Evolutionary conservation across 92 coral and sea anemone genomes (phyloP).

Genomic region (Zoanthus sociatus): DNA sequence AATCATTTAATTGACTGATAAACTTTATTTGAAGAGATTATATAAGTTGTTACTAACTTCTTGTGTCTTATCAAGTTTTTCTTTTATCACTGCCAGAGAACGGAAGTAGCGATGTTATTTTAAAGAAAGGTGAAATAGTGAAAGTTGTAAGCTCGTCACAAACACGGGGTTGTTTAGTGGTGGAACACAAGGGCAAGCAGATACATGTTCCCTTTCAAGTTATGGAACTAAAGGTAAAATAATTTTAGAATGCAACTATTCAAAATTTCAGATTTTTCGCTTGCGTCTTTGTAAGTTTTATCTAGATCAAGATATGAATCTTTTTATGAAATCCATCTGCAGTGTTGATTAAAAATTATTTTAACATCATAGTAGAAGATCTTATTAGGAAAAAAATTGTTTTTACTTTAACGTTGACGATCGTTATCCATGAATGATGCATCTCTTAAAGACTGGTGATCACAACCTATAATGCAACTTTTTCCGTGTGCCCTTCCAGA

Average conservation of each 20-base stretch:
- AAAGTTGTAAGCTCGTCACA: slow-evolving; percentile 91
- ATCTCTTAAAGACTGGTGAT: too few species aligned
- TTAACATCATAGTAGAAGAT: background rate
- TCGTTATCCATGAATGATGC: too few species aligned
- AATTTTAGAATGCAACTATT: background rate
- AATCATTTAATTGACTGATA: too few species aligned
- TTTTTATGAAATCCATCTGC: too few species aligned
- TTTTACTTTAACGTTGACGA: background rate
- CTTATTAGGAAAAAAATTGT: too few species aligned
- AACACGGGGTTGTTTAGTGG: slow-evolving; percentile 88
- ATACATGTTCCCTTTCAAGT: slow-evolving; percentile 82
- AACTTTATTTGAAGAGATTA: background rate
- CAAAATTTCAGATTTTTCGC: too few species aligned
- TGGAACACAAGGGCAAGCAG: slow-evolving; percentile 71
- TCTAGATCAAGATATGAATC: too few species aligned
- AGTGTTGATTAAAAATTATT: too few species aligned
- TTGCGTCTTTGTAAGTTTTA: too few species aligned
- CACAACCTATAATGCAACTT: too few species aligned
- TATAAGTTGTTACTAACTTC: background rate
- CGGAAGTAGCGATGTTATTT: slow-evolving; percentile 71
- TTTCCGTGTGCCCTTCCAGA: too few species aligned
- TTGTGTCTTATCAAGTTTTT: background rate
- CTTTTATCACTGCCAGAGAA: slow-evolving; percentile 17
- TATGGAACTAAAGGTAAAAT: slow-evolving; percentile 86
- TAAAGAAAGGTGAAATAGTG: slow-evolving; percentile 85